Conservation (phyloP, 1,140 invertebrate species). For the Tyrophagus putrescentiae region DNA sequence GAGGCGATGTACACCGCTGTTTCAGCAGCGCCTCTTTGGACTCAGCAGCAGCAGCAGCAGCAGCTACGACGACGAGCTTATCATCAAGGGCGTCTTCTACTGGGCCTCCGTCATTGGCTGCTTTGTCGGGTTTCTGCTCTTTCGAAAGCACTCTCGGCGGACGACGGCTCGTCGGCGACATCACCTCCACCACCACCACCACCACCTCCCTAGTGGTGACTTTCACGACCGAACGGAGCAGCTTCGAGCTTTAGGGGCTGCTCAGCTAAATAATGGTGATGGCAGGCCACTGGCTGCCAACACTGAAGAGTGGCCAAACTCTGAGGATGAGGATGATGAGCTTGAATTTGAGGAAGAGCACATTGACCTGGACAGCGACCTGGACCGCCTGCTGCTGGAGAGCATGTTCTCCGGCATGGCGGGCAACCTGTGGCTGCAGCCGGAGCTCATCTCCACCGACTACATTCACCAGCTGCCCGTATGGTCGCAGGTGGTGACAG, state of each 20-base stretch:
- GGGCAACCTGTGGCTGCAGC: slow-evolving; percentile 38
- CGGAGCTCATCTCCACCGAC: slow-evolving; percentile 33
- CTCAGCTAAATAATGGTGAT: not conserved
- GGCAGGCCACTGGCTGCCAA: not conserved
- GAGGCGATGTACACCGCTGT: not conserved
- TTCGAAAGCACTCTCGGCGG: not conserved
- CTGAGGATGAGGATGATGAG: not conserved
- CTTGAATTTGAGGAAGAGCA: not conserved
- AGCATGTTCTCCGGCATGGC: slow-evolving; percentile 26
- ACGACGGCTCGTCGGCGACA: not conserved
- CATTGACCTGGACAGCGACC: not conserved
- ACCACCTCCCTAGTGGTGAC: too few relatives aligned
- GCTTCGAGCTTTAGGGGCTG: not conserved
- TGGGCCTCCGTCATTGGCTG: not conserved
- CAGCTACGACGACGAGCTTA: not conserved
- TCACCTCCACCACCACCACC: too few relatives aligned
- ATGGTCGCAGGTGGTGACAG: slow-evolving; percentile 34
- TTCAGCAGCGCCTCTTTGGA: not conserved
- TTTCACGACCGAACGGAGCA: not conserved
- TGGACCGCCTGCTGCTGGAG: slow-evolving; percentile 4
- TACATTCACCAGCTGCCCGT: slow-evolving; percentile 41
- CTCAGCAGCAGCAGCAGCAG: not conserved
- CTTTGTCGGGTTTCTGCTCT: not conserved
- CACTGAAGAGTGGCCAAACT: too few relatives aligned
- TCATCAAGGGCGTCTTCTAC: not conserved